Conservation (phyloP, 2,888 invertebrate species). For the Mythimna vitellina region DNA sequence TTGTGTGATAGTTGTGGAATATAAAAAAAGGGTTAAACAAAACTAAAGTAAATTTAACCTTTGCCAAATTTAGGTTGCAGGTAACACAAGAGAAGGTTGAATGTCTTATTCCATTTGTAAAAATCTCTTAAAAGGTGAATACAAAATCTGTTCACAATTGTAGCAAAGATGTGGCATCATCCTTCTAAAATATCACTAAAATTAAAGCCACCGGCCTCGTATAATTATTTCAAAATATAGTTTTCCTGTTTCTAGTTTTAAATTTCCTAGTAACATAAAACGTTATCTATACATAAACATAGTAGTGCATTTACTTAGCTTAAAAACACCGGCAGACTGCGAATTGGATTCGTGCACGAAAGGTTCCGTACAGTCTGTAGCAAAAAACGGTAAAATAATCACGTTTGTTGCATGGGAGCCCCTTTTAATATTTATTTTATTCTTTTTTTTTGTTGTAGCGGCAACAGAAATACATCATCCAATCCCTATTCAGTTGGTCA, state of each 20-base stretch:
- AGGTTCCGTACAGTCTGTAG: too few relatives aligned
- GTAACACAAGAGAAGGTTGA: too few relatives aligned
- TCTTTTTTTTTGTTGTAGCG: too few relatives aligned
- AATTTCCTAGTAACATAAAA: slow-evolving; percentile 14
- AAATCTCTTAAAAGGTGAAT: slow-evolving; percentile 11
- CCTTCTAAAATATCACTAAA: slow-evolving; percentile 1
- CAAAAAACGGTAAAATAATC: too few relatives aligned
- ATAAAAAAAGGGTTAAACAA: not conserved
- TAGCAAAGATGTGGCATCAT: not conserved
- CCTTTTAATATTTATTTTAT: too few relatives aligned
- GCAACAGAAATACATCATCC: too few relatives aligned
- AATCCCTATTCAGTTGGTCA: too few relatives aligned
- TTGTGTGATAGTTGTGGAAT: too few relatives aligned
- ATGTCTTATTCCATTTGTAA: not conserved
- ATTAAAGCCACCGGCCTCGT: slow-evolving; percentile 11
- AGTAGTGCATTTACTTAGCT: slow-evolving; percentile 40
- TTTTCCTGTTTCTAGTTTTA: slow-evolving; percentile 27
- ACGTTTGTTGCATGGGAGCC: too few relatives aligned
- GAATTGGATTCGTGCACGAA: too few relatives aligned
- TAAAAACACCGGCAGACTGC: slow-evolving; percentile 6
- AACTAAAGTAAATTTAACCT: not conserved
- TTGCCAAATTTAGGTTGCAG: not conserved
- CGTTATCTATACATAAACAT: slow-evolving; percentile 17
- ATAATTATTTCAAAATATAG: slow-evolving; percentile 4
- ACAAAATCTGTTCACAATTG: slow-evolving; percentile 1